Evolutionary conservation across 2,113 vertebrate species (phyloP), one percentile per base, ranked within the genome.

Genomic region (Tragelaphus strepsiceros): DNA sequence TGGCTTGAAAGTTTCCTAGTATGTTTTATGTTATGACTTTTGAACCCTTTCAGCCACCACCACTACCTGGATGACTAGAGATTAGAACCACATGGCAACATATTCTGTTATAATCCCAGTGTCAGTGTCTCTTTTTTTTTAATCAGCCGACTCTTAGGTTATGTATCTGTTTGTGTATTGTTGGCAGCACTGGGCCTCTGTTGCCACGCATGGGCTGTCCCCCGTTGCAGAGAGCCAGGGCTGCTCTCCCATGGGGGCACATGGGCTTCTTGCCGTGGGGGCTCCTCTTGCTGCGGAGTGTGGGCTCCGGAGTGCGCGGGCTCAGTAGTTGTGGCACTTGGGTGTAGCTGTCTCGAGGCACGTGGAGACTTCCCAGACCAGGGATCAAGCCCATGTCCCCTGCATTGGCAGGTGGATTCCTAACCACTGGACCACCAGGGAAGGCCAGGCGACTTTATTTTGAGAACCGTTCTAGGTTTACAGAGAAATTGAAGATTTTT

Each of bases 181-280:
- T 32, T 51, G 46, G 46, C 4, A 4, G 43, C 0, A 1, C 9
- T 11, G 28, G 46, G 78, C 10, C 77, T 51, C 46, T 17, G 43
- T 51, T 11, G 28, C 77, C 2, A 1, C 1, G 1, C 10, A 0
- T 2, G 28, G 46, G 46, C 46, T 19, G 1, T 81, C 78, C 16
- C 15, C 2, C 0, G 46, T 6, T 6, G 78, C 28, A 19, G 78
- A 17, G 16, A 80, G 78, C 28, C 9, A 0, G 28, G 16, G 16
- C 78, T 19, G 15, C 46, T 51, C 78, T 51, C 71, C 28, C 2
- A 5, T 17, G 5, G 78, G 14, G 8, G 15, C 46, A 16, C 6
- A 0, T 0, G 8, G 39, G 26, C 28, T 51, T 32, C 77, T 51
- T 28, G 2, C 4, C 26, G 0, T 0, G 4, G 26, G 26, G 26